phyloP scores from a whole-genome alignment of 2,797 vertebrate species.

The Lerista edwardsae region DNA sequence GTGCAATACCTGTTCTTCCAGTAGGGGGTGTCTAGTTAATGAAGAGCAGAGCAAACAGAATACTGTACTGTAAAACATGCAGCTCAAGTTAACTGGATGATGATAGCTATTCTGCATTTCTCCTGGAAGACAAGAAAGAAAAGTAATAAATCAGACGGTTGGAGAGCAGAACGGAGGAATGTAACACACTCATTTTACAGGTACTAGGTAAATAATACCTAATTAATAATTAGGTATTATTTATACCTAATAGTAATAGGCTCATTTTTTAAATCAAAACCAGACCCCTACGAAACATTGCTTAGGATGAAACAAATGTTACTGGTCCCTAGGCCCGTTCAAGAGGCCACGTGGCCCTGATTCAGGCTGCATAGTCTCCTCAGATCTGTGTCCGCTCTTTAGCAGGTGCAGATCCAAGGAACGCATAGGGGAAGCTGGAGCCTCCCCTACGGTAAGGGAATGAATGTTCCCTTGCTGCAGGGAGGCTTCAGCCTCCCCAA shows the following conservation, averaged over 20 bases:
- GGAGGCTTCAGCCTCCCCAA: too few relatives aligned
- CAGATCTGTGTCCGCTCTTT: too few relatives aligned
- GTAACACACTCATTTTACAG: background rate
- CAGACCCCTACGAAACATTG: background rate
- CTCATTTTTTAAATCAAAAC: conserved; percentile 21
- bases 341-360: too few relatives aligned
- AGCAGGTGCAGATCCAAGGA: too few relatives aligned
- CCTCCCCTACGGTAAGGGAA: too few relatives aligned
- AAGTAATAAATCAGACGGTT: background rate
- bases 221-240: too few relatives aligned
- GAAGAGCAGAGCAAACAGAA: background rate
- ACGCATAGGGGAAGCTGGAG: too few relatives aligned
- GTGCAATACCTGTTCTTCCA: background rate
- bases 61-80: background rate
- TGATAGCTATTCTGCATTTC: background rate
- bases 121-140: background rate
- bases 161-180: background rate
- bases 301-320: background rate
- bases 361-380: too few relatives aligned
- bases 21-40: accelerated
- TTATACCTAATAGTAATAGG: background rate
- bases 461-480: too few relatives aligned
- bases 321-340: background rate
- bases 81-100: background rate
- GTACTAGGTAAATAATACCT: too few relatives aligned